Conservation (phyloP, 1,140 invertebrate species). For the Camponotus floridanus region DNA sequence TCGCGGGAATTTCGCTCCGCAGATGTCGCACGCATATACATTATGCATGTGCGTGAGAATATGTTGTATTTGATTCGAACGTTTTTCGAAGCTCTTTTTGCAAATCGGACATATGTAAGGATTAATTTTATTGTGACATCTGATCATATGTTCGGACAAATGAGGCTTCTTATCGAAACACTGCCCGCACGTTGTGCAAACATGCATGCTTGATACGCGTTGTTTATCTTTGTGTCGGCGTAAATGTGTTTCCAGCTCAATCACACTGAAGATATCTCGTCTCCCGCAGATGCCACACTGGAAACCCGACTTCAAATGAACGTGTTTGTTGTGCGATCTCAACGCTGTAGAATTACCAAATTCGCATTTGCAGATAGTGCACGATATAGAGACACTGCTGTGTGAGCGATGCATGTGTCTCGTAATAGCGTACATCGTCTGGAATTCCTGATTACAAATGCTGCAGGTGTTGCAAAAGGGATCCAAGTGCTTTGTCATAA, state of each 20-base stretch:
- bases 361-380: slow-evolving; percentile 43
- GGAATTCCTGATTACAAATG: slow-evolving; percentile 34
- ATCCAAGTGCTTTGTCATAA: slow-evolving; percentile 40
- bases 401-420: slow-evolving; percentile 37
- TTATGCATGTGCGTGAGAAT: slow-evolving; percentile 47
- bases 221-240: slow-evolving; percentile 13
- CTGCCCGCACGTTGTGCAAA: slow-evolving; percentile 43
- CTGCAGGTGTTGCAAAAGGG: slow-evolving; percentile 34
- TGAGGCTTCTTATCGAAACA: slow-evolving; percentile 23
- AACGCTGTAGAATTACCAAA: background rate
- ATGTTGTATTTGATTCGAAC: slow-evolving; percentile 33
- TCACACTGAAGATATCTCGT: background rate
- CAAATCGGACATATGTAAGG: slow-evolving; percentile 42
- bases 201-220: background rate
- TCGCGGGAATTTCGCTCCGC: slow-evolving; percentile 27
- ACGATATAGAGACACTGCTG: slow-evolving; percentile 18
- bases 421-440: slow-evolving; percentile 18
- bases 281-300: slow-evolving; percentile 44
- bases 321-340: slow-evolving; percentile 27
- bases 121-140: slow-evolving; percentile 11
- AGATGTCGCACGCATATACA: slow-evolving; percentile 42
- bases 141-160: slow-evolving; percentile 12
- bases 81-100: slow-evolving; percentile 34
- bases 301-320: slow-evolving; percentile 43
- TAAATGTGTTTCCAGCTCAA: slow-evolving; percentile 22